These are phyloP conservation scores for Palythoa heliodiscus DNA, from an alignment of 92 coral and sea anemone species.

Conservation along the genomic window DNA sequence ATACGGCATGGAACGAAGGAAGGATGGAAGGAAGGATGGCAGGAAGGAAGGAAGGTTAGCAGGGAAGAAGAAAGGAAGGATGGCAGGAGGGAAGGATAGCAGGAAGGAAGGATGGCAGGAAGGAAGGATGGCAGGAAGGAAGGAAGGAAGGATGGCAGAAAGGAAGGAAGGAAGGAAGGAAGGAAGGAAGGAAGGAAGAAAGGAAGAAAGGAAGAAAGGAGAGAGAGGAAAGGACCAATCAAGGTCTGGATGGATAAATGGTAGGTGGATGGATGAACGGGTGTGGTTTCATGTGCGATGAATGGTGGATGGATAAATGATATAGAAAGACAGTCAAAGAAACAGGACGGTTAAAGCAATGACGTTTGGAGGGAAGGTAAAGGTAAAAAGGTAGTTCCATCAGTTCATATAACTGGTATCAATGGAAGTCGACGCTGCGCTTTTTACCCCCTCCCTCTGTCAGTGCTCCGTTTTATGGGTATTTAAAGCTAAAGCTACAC, in stretches of 20 bases:
- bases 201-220: neutral
- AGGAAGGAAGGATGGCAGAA: neutral
- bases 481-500: too few relatives aligned
- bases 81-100: neutral
- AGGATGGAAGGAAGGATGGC: neutral
- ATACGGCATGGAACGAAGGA: neutral
- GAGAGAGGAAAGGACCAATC: neutral
- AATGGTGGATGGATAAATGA: too few relatives aligned
- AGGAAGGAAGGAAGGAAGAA: neutral
- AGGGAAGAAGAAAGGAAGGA: neutral
- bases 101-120: neutral
- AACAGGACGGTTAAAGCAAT: too few relatives aligned
- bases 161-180: neutral
- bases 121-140: neutral
- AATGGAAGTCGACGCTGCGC: too few relatives aligned
- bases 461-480: too few relatives aligned
- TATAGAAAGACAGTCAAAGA: too few relatives aligned
- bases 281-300: neutral
- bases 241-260: neutral
- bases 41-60: neutral
- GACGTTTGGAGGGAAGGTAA: too few relatives aligned
- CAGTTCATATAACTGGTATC: too few relatives aligned
- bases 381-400: too few relatives aligned
- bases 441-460: too few relatives aligned
- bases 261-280: neutral